These are phyloP conservation scores for Agrenia bidenticulata DNA, from an alignment of 2,888 invertebrate species.

Conservation along the genomic window DNA sequence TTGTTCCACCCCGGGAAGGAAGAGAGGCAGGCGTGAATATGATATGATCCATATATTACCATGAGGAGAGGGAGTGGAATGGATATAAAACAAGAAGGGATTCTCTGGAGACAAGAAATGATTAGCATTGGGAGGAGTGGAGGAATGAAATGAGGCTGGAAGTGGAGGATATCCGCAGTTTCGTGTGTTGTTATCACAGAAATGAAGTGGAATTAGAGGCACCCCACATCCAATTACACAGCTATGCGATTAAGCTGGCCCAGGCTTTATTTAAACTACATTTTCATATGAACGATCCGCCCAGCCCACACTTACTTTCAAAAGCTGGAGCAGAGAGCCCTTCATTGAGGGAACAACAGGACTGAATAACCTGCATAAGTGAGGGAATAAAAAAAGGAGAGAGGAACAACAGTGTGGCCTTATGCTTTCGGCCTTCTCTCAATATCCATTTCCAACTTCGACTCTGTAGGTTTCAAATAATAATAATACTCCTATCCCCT, in stretches of 20 bases:
- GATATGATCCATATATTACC: background rate
- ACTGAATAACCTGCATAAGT: too few relatives aligned
- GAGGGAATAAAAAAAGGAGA: too few relatives aligned
- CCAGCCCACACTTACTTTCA: slow-evolving; percentile 1
- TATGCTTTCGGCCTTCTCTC: too few relatives aligned
- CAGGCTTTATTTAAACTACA: slow-evolving; percentile 46
- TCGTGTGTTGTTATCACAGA: slow-evolving; percentile 40
- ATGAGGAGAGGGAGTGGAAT: slow-evolving; percentile 12
- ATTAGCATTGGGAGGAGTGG: slow-evolving; percentile 26
- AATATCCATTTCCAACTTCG: too few relatives aligned
- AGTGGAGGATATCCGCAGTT: slow-evolving; percentile 31
- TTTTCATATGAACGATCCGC: slow-evolving; percentile 27
- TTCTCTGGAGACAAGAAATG: slow-evolving; percentile 7
- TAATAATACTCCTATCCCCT: slow-evolving; percentile 21
- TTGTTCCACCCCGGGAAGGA: too few relatives aligned
- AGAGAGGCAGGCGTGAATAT: background rate
- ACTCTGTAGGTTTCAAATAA: too few relatives aligned
- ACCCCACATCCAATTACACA: slow-evolving; percentile 50
- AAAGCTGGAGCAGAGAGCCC: too few relatives aligned
- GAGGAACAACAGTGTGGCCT: too few relatives aligned
- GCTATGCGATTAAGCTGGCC: slow-evolving; percentile 37
- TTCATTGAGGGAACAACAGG: too few relatives aligned
- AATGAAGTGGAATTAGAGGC: slow-evolving; percentile 52
- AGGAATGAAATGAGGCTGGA: slow-evolving; percentile 20
- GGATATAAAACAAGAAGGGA: background rate